Evolutionary conservation across 2,797 vertebrate genomes (phyloP).

Genomic region (Myiotriccus ornatus): DNA sequence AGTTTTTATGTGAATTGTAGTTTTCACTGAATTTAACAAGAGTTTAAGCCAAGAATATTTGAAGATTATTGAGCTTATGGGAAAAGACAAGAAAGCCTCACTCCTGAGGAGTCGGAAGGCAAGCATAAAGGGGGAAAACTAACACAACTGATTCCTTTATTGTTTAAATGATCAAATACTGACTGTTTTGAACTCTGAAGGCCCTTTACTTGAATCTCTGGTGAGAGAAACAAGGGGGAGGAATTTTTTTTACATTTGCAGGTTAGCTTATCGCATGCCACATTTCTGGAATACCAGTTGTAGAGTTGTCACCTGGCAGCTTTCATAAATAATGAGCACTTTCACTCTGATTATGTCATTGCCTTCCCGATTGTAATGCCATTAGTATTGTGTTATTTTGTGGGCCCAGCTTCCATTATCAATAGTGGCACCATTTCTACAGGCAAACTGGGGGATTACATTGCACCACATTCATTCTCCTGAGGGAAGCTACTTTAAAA

Average conservation of each 20-base stretch:
- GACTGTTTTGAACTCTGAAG: not conserved
- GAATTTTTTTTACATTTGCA: not conserved
- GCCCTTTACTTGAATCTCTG: not conserved
- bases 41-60: not conserved
- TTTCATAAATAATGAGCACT: not conserved
- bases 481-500: not conserved
- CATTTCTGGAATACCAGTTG: not conserved
- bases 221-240: not conserved
- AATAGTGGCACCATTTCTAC: not conserved
- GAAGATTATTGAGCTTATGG: not conserved
- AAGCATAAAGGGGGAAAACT: not conserved
- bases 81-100: not conserved
- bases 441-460: not conserved
- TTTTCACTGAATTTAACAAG: not conserved
- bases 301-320: not conserved
- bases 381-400: not conserved
- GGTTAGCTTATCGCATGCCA: not conserved
- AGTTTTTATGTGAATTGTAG: not conserved
- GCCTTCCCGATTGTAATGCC: constrained; percentile 1
- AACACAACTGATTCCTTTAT: not conserved
- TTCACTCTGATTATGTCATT: not conserved
- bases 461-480: not conserved
- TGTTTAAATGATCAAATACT: not conserved
- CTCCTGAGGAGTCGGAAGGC: not conserved
- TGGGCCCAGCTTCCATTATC: not conserved